Evolutionary conservation across 2,113 vertebrate genomes (phyloP), one percentile per base, ranked within the genome.

Genomic region (Dicentrarchus labrax): DNA sequence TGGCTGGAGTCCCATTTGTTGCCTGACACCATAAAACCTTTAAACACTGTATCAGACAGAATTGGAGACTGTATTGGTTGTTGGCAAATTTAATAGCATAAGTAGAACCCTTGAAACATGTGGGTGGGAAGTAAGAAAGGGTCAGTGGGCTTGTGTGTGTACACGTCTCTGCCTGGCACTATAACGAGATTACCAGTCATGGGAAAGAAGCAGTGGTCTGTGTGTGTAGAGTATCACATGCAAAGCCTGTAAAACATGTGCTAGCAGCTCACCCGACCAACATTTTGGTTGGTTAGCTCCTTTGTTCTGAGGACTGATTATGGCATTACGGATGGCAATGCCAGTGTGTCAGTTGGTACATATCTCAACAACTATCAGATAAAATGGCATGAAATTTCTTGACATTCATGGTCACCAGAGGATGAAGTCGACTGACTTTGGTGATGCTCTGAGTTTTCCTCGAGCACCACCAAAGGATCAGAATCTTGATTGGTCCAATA

Each of bases 131-230:
- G 77, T 61, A 4, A 76, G 39, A 4, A 81, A 69, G 56, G 76
- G 74, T 86, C 77, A 86, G 62, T 53, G 19, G 68, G 38, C 59
- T 67, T 36, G 76, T 72, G 13, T 43, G 69, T 66, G 43, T 78
- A 24, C 69, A 38, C 57, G 68, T 81, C 79, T 57, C 67, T 22
- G 84, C 74, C 84, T 76, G 69, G 84, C 74, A 84, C 83, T 71
- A 68, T 68, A 83, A 90, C 51, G 0, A 75, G 85, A 86, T 89
- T 91, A 93, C 21, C 65, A 15, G 87, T 88, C 91, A 91, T 82
- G 88, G 72, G 87, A 85, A 83, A 74, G 76, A 39, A 36, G 50
- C 59, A 57, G 56, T 53, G 30, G 50, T 6, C 6, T n/a, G 8
- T 64, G 30, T 73, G 72, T 53, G 43, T 48, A 24, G 6, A 59